Conservation (phyloP, 2,888 invertebrate genomes). For the Lutraria lutraria region DNA sequence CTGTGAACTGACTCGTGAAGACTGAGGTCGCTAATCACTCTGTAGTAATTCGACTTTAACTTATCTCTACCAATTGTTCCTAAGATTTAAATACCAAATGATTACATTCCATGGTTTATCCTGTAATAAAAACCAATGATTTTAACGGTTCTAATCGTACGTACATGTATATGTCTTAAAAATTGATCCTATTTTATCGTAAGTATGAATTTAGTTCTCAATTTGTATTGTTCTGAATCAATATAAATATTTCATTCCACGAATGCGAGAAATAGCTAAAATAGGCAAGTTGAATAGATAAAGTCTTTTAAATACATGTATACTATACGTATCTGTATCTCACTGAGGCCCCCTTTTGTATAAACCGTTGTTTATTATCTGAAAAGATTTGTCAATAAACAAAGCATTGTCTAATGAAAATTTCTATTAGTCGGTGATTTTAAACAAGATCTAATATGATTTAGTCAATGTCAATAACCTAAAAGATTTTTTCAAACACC, state of each 20-base stretch:
- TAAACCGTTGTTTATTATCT: background rate
- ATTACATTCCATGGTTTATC: background rate
- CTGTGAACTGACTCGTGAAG: conserved; percentile 5
- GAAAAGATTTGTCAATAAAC: background rate
- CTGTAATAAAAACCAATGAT: background rate
- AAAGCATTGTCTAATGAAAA: conserved; percentile 9
- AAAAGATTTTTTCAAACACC: background rate
- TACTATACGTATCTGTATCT: background rate
- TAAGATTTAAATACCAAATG: background rate
- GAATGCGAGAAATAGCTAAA: background rate
- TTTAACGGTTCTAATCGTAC: background rate
- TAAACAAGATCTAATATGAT: background rate
- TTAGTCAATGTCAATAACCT: background rate
- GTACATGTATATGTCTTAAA: background rate
- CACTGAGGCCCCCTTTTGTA: background rate
- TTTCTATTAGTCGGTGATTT: background rate
- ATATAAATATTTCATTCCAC: background rate
- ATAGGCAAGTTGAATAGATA: background rate
- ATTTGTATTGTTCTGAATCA: background rate
- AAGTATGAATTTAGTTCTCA: background rate
- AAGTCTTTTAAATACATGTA: background rate
- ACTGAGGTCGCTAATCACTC: background rate
- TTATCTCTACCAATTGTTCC: background rate
- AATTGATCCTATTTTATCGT: background rate
- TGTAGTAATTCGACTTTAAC: background rate